These are phyloP conservation scores for Dasyprocta punctata DNA, from an alignment of 2,113 vertebrate species.

Conservation along the genomic window DNA sequence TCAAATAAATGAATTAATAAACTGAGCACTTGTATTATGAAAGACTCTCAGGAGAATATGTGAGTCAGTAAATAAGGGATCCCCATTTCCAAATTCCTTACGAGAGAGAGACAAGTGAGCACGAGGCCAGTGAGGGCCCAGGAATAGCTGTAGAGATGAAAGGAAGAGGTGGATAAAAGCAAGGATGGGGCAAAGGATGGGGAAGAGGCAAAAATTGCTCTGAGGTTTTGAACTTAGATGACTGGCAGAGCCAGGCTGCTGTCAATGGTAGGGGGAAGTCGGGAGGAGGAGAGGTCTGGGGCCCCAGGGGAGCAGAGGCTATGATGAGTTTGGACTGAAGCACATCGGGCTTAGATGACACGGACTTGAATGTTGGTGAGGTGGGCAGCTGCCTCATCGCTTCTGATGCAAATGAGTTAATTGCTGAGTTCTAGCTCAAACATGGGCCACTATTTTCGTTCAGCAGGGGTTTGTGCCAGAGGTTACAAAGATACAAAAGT, in stretches of 20 bases:
- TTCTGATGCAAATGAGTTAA: neutral
- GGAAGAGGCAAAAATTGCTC: neutral
- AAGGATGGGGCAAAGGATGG: neutral
- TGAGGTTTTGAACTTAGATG: neutral
- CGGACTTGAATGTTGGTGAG: neutral
- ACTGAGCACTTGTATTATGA: neutral
- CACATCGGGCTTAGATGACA: neutral
- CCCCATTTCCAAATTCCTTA: neutral
- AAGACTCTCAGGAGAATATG: neutral
- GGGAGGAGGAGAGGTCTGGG: neutral
- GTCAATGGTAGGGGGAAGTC: neutral
- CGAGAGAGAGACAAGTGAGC: neutral
- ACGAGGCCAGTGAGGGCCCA: neutral
- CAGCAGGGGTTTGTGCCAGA: neutral
- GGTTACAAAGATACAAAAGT: neutral
- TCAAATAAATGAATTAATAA: slow-evolving; percentile 24
- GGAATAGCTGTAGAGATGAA: neutral
- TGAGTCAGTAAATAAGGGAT: neutral
- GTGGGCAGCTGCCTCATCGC: neutral
- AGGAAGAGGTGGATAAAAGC: neutral
- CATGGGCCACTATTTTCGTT: neutral
- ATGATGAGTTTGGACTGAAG: neutral
- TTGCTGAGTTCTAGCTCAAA: neutral
- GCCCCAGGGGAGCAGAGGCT: too few relatives aligned
- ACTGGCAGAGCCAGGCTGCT: neutral